Evolutionary conservation across 2,797 vertebrate genomes (phyloP).

Genomic region (Cephalopachus bancanus): DNA sequence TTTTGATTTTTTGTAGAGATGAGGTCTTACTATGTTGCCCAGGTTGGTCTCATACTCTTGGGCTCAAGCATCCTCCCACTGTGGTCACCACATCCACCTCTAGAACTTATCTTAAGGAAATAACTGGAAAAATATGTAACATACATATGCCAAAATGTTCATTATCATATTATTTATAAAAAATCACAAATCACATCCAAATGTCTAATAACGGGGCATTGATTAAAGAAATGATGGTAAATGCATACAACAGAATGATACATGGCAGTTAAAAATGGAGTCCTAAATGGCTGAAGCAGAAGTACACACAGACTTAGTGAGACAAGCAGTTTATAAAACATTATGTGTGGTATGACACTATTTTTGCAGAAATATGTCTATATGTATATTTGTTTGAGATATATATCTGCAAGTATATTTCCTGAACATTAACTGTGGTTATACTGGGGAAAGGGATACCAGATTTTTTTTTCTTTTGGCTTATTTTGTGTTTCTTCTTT

Average conservation of each 20-base stretch:
- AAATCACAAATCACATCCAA: not conserved
- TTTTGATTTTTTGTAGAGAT: too few relatives aligned
- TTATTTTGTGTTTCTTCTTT: not conserved
- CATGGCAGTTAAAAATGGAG: conserved; percentile 10
- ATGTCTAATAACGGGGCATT: not conserved
- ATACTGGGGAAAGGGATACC: not conserved
- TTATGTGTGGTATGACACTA: not conserved
- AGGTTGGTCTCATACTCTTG: too few relatives aligned
- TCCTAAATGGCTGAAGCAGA: not conserved
- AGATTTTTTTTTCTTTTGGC: not conserved
- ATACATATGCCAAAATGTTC: not conserved
- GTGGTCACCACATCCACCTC: too few relatives aligned
- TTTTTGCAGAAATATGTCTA: conserved; percentile 26
- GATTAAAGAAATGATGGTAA: conserved; percentile 28
- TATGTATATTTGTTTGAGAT: not conserved
- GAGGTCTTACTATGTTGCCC: too few relatives aligned
- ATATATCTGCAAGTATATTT: not conserved
- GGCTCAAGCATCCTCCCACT: too few relatives aligned
- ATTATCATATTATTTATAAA: not conserved
- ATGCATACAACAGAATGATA: not conserved
- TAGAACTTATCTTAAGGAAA: not conserved
- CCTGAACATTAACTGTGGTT: not conserved
- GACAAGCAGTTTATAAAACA: not conserved
- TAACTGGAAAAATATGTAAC: not conserved
- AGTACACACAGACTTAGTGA: not conserved